Percentiles rank a stretch among this genome's conserved stretches.
phyloP scores from a whole-genome alignment of 2,888 invertebrate species.

The Dryobotodes eremita region DNA sequence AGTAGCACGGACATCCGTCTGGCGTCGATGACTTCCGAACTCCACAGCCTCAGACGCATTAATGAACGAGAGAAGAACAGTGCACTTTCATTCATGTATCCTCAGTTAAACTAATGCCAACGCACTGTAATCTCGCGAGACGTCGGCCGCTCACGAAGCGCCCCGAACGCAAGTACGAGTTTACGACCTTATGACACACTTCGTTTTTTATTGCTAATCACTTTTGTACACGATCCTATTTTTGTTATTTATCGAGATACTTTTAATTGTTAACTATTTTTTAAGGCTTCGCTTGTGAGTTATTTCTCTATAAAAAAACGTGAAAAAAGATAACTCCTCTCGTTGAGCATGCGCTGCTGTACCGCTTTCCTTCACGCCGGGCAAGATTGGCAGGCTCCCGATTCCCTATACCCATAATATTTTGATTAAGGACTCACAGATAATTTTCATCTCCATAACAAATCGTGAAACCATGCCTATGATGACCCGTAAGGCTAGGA shows the following conservation, averaged over 20 bases:
- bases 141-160: constrained; percentile 79
- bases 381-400: background rate
- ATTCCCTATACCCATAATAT: background rate
- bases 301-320: background rate
- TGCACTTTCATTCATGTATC: constrained; percentile 83
- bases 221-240: constrained; percentile 23
- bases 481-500: background rate
- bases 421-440: background rate
- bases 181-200: constrained; percentile 59
- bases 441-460: background rate
- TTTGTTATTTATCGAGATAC: constrained; percentile 14
- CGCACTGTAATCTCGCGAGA: constrained; percentile 86
- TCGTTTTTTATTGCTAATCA: constrained; percentile 43
- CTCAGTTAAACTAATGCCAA: constrained; percentile 81
- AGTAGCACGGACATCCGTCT: constrained; percentile 68
- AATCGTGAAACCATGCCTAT: background rate
- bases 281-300: background rate
- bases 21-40: constrained; percentile 63
- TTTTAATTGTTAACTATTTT: background rate
- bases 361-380: too few species aligned
- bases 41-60: constrained; percentile 66
- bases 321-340: too few species aligned
- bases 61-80: constrained; percentile 64
- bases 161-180: constrained; percentile 31
- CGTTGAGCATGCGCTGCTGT: too few species aligned